Evolutionary conservation across 2,113 vertebrate genomes (phyloP), one percentile per base, ranked within the genome.

Genomic region (Mionectes macconnelli): DNA sequence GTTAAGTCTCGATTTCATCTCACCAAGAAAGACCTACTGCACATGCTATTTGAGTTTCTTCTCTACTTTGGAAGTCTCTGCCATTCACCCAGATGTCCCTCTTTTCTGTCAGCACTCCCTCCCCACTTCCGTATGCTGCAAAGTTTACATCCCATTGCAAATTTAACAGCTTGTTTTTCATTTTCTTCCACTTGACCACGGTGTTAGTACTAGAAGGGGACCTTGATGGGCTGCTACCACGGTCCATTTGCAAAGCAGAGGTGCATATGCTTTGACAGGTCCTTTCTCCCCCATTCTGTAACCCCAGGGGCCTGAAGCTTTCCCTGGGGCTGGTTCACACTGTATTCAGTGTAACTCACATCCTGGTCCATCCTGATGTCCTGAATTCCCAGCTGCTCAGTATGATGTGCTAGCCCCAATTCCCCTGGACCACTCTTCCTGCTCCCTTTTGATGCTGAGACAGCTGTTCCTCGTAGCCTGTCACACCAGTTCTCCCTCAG

Each of bases 371-470:
- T 89, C 79, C 87, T 86, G 59, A 73, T 70, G 52, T 87, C 89
- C 94, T 50, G 67, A 95, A 89, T 91, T 93, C 84, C 84, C 87
- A 95, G 84, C 90, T 90, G 87, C 87, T 93, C 92, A 82, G 89
- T 66, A 73, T 67, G 72, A 55, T 80, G 75, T 91, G 55, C 63
- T 95, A 95, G 78, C 55, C 67, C 74, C 44, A 69, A 2, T 91
- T 94, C 89, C 81, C 94, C 76, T 39, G 59, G 79, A 87, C 68
- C 2, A 8, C 57, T 93, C 77, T 55, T 96, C 57, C 89, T 22
- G 37, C 87, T 93, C 70, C 39, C 68, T 83, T 92, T 87, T 94
- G 82, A 93, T 94, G 94, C 87, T 80, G 57, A 67, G 78, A 87
- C 92, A 95, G 96, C 82, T 95, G 84, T 78, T 95, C 59, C 75